These are phyloP conservation scores for Sciurus niger DNA, from an alignment of 2,113 vertebrate species.

Conservation along the genomic window DNA sequence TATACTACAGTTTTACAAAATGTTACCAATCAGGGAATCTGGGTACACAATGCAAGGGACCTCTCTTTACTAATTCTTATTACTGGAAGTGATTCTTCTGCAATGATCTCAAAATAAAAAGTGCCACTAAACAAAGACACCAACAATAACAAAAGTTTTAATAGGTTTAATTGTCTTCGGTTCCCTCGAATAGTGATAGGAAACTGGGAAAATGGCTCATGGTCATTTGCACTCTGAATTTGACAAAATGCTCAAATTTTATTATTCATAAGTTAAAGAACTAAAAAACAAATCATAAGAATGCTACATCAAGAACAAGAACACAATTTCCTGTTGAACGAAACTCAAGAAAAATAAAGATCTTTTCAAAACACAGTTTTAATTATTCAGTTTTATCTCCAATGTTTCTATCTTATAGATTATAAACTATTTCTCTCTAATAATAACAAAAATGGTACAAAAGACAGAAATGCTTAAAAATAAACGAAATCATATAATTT, in stretches of 20 bases:
- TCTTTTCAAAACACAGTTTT: background rate
- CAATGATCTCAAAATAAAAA: background rate
- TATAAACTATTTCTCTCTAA: background rate
- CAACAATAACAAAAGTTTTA: background rate
- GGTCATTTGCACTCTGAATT: constrained; percentile 14
- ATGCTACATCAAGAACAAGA: background rate
- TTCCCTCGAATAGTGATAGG: background rate
- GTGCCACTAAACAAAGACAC: background rate
- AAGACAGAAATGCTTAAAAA: constrained; percentile 1
- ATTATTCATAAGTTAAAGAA: background rate
- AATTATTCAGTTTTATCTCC: background rate
- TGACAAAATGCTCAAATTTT: constrained; percentile 14
- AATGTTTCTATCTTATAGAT: background rate
- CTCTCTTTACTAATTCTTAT: background rate
- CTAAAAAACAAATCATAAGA: background rate
- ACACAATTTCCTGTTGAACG: background rate
- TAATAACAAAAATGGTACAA: background rate
- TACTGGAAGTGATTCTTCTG: constrained; percentile 24
- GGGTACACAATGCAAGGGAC: background rate
- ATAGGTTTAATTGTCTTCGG: background rate
- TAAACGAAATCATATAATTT: background rate
- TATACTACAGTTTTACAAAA: background rate
- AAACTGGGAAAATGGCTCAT: background rate
- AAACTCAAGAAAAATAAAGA: background rate
- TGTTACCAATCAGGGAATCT: background rate